Evolutionary conservation across 1,140 invertebrate species (phyloP), one percentile per base, ranked within the genome.

Genomic region (Dendroctonus valens): DNA sequence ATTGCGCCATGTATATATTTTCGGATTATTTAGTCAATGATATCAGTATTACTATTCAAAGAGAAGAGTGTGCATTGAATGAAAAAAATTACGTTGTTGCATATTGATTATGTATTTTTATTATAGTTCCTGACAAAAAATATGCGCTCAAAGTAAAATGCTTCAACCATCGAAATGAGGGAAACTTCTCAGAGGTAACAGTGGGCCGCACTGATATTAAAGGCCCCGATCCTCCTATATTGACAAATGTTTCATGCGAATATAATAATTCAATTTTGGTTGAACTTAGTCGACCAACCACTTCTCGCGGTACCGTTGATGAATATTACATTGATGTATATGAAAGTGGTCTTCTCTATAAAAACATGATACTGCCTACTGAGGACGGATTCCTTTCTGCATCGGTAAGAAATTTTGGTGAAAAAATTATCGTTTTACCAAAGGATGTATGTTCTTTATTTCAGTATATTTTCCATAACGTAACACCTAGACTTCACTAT

Each of bases 141-240:
- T 95, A 95, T 78, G 90, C 89, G 77, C 87, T 96, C 69, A 93
- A 88, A 86, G 87, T 94, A 7, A 90, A 91, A 74, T 92, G 92
- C 11, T 84, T 84, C 72, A 90, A 89, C 7, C 82, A 80, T 73
- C 87, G 86, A 75, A 83, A 89, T 77, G 89, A 91, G 77, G 89
- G 90, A 44, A 85, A 89, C 70, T 80, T 85, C 37, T 93, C 91
- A 7, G 85, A 89, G 68, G 80, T 85, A 3, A 83, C 94, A 51
- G 83, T 84, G 54, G 87, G 89, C 39, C 83, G 84, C 59, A 94
- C 92, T 1, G 93, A 96, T 79, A 89, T 95, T 41, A 83, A 82
- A 52, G 90, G 90, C 5, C 93, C 93, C 6, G 88, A 86, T 68
- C 82, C 91, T 5, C 93, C 93, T 0, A 78, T 83, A 65, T 89